Conservation (phyloP, 2,888 invertebrate genomes). For the Linnaemya tessellans region DNA sequence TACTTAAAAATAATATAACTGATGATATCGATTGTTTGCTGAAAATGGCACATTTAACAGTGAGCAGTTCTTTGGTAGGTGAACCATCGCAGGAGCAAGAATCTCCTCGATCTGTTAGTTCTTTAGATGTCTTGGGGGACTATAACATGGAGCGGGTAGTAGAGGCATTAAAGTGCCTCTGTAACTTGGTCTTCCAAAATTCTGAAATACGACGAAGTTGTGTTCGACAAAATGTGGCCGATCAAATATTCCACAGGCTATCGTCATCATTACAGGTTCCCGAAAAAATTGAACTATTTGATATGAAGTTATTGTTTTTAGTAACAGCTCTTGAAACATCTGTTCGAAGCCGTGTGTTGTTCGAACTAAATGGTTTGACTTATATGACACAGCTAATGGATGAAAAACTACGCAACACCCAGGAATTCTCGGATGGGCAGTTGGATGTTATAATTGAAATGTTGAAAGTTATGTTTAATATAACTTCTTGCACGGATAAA, state of each 20-base stretch:
- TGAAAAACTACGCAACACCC: constrained; percentile 84
- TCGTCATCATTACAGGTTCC: constrained; percentile 82
- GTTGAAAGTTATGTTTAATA: constrained; percentile 91
- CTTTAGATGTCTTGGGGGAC: constrained; percentile 57
- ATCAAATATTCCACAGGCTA: constrained; percentile 89
- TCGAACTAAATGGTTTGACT: constrained; percentile 88
- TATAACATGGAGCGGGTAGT: constrained; percentile 85
- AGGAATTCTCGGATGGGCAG: constrained; percentile 83
- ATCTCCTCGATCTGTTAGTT: constrained; percentile 64
- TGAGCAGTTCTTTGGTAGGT: constrained; percentile 76
- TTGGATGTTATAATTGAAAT: constrained; percentile 88
- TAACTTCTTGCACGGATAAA: constrained; percentile 85
- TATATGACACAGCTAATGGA: constrained; percentile 88
- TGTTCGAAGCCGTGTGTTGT: constrained; percentile 87
- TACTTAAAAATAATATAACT: constrained; percentile 87
- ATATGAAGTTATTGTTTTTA: constrained; percentile 94
- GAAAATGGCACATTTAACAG: constrained; percentile 86
- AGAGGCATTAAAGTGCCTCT: constrained; percentile 94
- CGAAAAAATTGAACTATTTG: constrained; percentile 85
- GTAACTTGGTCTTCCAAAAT: constrained; percentile 94
- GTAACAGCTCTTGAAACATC: constrained; percentile 92
- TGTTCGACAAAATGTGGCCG: constrained; percentile 86
- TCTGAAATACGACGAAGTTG: constrained; percentile 86
- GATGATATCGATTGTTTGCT: constrained; percentile 88
- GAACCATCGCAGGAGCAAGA: constrained; percentile 73